phyloP scores from a whole-genome alignment of 2,888 invertebrate species.

The Chromoteleia sp. region DNA sequence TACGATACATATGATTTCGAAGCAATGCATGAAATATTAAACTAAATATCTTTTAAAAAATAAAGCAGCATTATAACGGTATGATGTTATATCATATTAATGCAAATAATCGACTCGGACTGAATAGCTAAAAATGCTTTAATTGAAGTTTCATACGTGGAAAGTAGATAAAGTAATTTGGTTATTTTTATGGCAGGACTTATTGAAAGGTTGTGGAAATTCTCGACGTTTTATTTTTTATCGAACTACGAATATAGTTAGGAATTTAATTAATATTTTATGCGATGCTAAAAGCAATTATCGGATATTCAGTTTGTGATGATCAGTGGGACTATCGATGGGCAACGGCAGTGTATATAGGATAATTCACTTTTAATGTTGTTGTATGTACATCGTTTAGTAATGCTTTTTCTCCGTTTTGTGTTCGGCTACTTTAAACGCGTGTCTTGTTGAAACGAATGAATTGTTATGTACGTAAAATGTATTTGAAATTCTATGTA shows the following conservation, averaged over 20 bases:
- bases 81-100: background rate
- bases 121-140: conserved; percentile 4
- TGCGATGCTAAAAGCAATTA: conserved; percentile 82
- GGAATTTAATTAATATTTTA: conserved; percentile 84
- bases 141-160: conserved; percentile 18
- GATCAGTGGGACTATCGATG: conserved; percentile 75
- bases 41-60: no score
- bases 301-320: conserved; percentile 82
- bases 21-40: no score
- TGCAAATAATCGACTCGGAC: conserved; percentile 3
- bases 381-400: conserved; percentile 44
- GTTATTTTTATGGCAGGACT: conserved; percentile 33
- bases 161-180: conserved; percentile 38
- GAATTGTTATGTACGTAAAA: background rate
- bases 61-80: no score
- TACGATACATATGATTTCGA: no score
- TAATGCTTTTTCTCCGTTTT: conserved; percentile 42
- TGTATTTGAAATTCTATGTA: no score
- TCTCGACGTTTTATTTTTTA: conserved; percentile 46
- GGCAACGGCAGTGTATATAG: conserved; percentile 33
- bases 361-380: conserved; percentile 63
- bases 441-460: conserved; percentile 4
- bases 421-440: conserved; percentile 16
- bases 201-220: conserved; percentile 32
- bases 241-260: conserved; percentile 68